Evolutionary conservation across 2,797 vertebrate species (phyloP).

Genomic region (Toxotes lorentzi): DNA sequence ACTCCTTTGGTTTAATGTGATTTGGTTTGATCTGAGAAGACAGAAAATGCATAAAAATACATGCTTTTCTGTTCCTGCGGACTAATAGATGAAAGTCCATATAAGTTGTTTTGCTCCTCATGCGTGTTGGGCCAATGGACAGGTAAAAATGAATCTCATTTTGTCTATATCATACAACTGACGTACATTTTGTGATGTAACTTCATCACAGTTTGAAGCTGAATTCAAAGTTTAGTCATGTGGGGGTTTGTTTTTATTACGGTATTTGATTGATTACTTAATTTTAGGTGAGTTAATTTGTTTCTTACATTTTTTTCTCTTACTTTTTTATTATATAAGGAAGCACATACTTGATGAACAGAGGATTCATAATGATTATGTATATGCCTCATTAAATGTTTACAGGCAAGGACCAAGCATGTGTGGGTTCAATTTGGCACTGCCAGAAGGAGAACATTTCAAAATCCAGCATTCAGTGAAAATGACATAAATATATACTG

Average conservation of each 20-base stretch:
- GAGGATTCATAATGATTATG: conserved; percentile 4
- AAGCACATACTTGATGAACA: not conserved
- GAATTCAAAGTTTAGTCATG: not conserved
- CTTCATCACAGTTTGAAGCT: not conserved
- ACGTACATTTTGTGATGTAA: not conserved
- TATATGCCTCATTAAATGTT: conserved; percentile 40
- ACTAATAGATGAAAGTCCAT: not conserved
- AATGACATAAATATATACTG: conserved; percentile 12
- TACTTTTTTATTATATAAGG: not conserved
- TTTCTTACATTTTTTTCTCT: not conserved
- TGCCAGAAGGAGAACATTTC: conserved; percentile 2
- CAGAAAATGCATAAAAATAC: not conserved
- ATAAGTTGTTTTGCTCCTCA: not conserved
- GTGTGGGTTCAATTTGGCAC: conserved; percentile 33
- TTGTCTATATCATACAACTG: not conserved
- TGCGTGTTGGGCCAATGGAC: not conserved
- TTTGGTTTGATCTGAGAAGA: not conserved
- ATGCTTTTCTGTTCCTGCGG: not conserved
- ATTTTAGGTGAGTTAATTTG: not conserved
- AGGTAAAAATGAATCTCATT: not conserved
- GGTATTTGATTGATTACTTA: not conserved
- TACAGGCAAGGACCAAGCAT: conserved; percentile 5
- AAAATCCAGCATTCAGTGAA: conserved; percentile 10
- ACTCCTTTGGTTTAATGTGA: conserved; percentile 4
- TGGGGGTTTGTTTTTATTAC: not conserved